A percentile compares a stretch with the other conserved stretches of the same genome.
phyloP scores from a whole-genome alignment of 1,140 invertebrate species.

The Achroia grisella region DNA sequence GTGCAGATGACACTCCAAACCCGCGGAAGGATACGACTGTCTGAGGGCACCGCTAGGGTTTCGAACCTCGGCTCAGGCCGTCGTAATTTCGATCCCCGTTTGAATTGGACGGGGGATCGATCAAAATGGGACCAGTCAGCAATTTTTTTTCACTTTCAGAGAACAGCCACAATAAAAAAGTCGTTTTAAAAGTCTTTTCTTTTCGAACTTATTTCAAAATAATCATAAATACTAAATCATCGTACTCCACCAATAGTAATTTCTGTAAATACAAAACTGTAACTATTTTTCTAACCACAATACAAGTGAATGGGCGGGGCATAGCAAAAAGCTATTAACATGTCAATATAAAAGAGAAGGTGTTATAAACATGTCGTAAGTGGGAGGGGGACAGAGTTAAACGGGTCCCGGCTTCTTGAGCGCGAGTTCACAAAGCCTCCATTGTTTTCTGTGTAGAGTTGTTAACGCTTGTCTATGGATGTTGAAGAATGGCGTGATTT shows the following conservation, averaged over 20 bases:
- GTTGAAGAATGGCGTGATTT: slow-evolving; percentile 15
- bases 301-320: slow-evolving; percentile 6
- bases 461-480: slow-evolving; percentile 22
- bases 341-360: slow-evolving; percentile 10
- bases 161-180: no score
- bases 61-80: no score
- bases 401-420: slow-evolving; percentile 14
- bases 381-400: slow-evolving; percentile 1
- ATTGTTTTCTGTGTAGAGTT: slow-evolving; percentile 17
- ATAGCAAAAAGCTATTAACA: slow-evolving; percentile 19
- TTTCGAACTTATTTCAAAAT: no score
- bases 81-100: no score
- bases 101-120: no score
- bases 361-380: no score
- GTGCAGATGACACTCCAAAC: no score
- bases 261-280: neutral
- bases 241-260: slow-evolving; percentile 8
- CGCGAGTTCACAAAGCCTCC: slow-evolving; percentile 7
- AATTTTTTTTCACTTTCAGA: no score
- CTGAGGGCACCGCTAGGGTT: no score
- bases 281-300: neutral
- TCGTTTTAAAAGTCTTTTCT: no score
- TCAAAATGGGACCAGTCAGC: no score
- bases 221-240: neutral
- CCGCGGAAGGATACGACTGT: no score